Evolutionary conservation across 2,797 vertebrate species (phyloP), one percentile per base, ranked within the genome.

Genomic region (Botia kubotai): DNA sequence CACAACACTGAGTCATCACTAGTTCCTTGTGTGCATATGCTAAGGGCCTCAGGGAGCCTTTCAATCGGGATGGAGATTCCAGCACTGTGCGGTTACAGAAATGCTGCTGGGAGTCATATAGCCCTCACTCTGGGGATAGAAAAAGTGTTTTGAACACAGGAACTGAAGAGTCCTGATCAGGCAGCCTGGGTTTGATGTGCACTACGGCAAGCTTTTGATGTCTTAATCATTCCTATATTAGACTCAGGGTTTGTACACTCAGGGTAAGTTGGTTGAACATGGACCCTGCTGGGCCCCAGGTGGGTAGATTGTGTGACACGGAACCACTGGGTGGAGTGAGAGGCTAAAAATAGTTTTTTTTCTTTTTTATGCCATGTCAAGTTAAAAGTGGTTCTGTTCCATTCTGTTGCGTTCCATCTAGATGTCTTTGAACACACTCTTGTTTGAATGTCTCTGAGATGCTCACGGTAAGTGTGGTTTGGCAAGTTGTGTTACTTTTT

Each of bases 1-100:
- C 91, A 91, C 89, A 91, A 90, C 88, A 92, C 92, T 92, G 92
- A 93, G 91, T 94, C 93, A 93, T 93, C 88, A 87, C 91, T 90
- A 92, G 91, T 91, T 93, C 90, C 91, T 92, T 90, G 90, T 91
- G 73, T 77, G 76, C 55, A 68, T 69, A 77, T 16, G 16, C 72
- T 16, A 46, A 82, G 81, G 90, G 90, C 92, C 91, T 91, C 82
- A 84, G 93, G 92, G 93, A 93, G 87, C 87, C 90, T 69, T 90
- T 89, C 87, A 88, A 91, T 91, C 88, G 89, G 91, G 90, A 90
- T 90, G 86, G 89, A 92, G 91, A 93, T 93, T 90, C 90, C 91
- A 91, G 91, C 90, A 90, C 88, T 90, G 90, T 87, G 83, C 88
- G 91, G 90, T 93, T 63, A 80, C 80, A 90, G 90, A 89, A 87